Evolutionary conservation across 2,888 invertebrate species (phyloP).

Genomic region (Elaeidobius kamerunicus): DNA sequence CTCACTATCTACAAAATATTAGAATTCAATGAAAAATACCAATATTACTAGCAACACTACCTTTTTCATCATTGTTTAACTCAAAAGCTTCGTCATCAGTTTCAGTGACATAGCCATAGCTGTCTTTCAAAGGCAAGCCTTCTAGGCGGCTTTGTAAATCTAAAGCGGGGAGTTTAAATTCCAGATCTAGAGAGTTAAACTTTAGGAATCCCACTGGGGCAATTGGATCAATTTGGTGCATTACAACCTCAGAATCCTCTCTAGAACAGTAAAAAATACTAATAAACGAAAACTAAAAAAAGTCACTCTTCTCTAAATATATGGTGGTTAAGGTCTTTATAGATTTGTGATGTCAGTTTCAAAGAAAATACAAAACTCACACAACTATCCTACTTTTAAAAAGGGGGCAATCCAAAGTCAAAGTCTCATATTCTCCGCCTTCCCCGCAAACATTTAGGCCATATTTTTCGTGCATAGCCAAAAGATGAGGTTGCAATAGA

Average conservation of each 20-base stretch:
- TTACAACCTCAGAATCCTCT: constrained; percentile 80
- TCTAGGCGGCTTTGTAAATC: constrained; percentile 43
- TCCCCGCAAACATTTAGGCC: constrained; percentile 96
- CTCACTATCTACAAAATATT: constrained; percentile 5
- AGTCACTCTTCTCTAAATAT: too few species aligned
- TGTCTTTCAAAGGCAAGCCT: constrained; percentile 46
- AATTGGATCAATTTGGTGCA: constrained; percentile 88
- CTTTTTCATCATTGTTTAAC: constrained; percentile 36
- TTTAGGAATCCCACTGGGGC: constrained; percentile 94
- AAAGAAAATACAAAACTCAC: constrained; percentile 72
- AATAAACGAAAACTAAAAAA: too few species aligned
- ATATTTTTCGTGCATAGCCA: constrained; percentile 89
- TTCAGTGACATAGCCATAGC: constrained; percentile 48
- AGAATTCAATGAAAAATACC: constrained; percentile 1
- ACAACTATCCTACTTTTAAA: constrained; percentile 87
- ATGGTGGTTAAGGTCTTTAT: too few species aligned
- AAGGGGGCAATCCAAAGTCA: constrained; percentile 95
- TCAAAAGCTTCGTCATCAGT: constrained; percentile 44
- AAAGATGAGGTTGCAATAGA: constrained; percentile 83
- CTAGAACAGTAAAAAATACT: too few species aligned
- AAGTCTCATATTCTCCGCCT: constrained; percentile 98
- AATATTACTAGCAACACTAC: too few species aligned
- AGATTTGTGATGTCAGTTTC: too few species aligned
- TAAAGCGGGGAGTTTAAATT: constrained; percentile 57
- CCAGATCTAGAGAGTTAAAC: constrained; percentile 78